Evolutionary conservation across 92 coral and sea anemone species (phyloP), one percentile per base, ranked within the genome.

Genomic region (Hydrozoanthus gracilis): DNA sequence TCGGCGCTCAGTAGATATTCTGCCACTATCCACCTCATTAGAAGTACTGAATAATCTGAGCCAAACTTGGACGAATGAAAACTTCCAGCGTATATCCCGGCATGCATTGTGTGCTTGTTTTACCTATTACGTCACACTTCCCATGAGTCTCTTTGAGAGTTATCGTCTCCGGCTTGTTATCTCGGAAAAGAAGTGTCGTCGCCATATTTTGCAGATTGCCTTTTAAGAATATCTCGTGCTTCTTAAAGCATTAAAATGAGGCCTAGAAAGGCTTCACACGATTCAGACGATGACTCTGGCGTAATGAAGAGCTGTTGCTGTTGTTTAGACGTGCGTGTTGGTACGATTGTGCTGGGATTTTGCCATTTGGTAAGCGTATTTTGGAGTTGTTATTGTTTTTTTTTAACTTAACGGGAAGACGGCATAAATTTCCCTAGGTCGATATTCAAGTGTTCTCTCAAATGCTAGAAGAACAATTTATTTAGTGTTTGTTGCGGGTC

Each of bases 291-390:
- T 45, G 93, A 94, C 65, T 89, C 91, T 27, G 88, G 89, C 6
- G 85, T 94, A 35, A 96, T 96, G 99, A 96, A 95, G 90, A 89
- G 97, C 12, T 96, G 98, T 76, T 96, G 99, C 86, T 95, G 96
- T 77, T 96, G 99, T 93, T 83, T 96, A 93, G 99, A 96, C 75
- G 98, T 96, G 20, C 95, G 99, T 56, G 89, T 95, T 52, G 99
- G 99, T 44, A 95, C 98, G 3, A 96, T 96, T 55, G 98, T 96
- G 12, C 97, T 96, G 5, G 99, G 99, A 6, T 90, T 96, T 87
- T 86, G 94, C 48, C 99, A 96, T 92, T 88, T 96, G 98, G 99
- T 96, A 68, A 88, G 98, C 75, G 16, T 64, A 18, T 52, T 18
- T 48, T 48, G 11, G 4, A 27, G 9, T 20, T 15, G 20, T 68